A percentile compares a stretch with the other conserved stretches of the same genome.
phyloP scores from a whole-genome alignment of 35 echinoderm and acorn worm genomes.

The Apostichopus parvimensis region DNA sequence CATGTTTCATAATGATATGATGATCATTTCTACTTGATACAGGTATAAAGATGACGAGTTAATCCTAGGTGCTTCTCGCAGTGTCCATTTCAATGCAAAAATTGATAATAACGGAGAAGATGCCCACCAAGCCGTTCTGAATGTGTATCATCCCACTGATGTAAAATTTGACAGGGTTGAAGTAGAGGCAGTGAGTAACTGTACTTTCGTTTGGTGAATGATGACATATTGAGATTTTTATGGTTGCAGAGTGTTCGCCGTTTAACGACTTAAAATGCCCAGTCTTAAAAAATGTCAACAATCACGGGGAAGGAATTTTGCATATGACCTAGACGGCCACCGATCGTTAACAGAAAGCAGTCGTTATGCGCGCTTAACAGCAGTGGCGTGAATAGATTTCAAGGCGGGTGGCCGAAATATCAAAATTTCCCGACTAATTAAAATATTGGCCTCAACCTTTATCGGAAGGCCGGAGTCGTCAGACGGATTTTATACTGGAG shows the following conservation, averaged over 20 bases:
- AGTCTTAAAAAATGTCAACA: conserved; percentile 15
- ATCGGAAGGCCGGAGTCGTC: no score
- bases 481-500: no score
- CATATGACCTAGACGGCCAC: not conserved
- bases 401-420: no score
- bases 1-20: not conserved
- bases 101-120: conserved; percentile 48
- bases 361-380: no score
- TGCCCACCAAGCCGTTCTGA: conserved; percentile 42
- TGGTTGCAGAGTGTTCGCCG: not conserved
- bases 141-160: conserved; percentile 37
- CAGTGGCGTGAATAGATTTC: no score
- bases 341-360: not conserved
- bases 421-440: no score
- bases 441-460: no score
- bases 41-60: not conserved
- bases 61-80: conserved; percentile 31
- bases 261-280: conserved; percentile 14
- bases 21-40: not conserved
- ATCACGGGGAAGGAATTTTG: conserved; percentile 8
- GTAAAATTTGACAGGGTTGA: conserved; percentile 30
- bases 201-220: not conserved
- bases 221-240: conserved; percentile 6
- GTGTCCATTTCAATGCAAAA: not conserved
- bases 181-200: conserved; percentile 4